Evolutionary conservation across 2,113 vertebrate species (phyloP), one percentile per base, ranked within the genome.

Genomic region (Percopsis transmontana): DNA sequence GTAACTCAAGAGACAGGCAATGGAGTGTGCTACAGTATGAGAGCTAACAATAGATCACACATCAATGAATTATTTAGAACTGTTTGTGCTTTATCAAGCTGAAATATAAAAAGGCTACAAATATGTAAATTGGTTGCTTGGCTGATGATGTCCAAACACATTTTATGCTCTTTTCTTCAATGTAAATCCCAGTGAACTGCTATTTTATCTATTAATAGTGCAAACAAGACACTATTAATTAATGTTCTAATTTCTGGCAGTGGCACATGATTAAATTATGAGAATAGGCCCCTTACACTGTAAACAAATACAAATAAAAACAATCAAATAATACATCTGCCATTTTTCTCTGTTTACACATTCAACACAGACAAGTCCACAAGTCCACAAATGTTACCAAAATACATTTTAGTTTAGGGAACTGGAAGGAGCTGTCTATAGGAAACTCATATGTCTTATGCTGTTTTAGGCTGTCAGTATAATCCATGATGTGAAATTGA

Each of bases 401-500:
- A 19, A 69, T 65, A 33, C 54, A 58, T 77, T 79, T 47, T 52
- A 57, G 66, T 66, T 73, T 76, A 62, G 68, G 83, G 5, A 72
- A 54, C 14, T 74, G 70, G 68, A 53, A 63, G 64, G 70, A 75
- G 73, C 56, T 48, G 70, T 67, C 62, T 24, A 61, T 69, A 21
- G 14, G 57, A 62, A 44, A 69, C 76, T 78, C 84, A 82, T 73
- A 81, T 85, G 79, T 83, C 69, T 74, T 52, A 45, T 58, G 16
- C 73, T 74, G 71, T 61, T 38, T 71, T 51, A 72, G 81, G 87
- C 77, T 88, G 83, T 81, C 68, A 40, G 76, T 58, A 58, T 83
- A 89, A 90, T 91, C 88, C 80, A 84, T 85, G 77, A 87, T 85
- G 83, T 84, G 85, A 88, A 92, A 88, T 90, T 89, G 86, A 85